Conservation (phyloP, 2,113 vertebrate genomes). For the Macquaria australasica region DNA sequence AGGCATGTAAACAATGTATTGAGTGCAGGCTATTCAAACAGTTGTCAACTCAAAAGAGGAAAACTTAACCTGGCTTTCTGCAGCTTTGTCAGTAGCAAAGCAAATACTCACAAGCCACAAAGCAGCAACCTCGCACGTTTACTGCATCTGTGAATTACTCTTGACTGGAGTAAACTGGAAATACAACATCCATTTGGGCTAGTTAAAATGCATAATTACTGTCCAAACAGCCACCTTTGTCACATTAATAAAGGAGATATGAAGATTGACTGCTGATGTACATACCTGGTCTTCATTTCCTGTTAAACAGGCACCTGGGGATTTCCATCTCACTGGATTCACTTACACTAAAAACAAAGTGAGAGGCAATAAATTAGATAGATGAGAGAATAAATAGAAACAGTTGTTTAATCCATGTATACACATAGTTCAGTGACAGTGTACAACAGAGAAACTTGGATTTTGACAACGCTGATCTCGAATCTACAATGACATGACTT, state of each 20-base stretch:
- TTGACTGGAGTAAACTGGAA: neutral
- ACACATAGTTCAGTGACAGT: neutral
- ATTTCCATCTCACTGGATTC: constrained; percentile 10
- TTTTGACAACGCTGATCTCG: neutral
- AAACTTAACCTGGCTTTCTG: neutral
- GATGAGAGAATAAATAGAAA: neutral
- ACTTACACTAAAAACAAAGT: neutral
- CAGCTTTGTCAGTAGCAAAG: neutral
- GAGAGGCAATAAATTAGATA: neutral
- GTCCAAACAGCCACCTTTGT: neutral
- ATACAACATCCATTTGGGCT: neutral
- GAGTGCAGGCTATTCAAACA: neutral
- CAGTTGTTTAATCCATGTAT: neutral
- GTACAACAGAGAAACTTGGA: neutral
- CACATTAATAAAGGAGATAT: neutral
- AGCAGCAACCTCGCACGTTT: too few species aligned
- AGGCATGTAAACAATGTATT: constrained; percentile 6
- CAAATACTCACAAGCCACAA: neutral
- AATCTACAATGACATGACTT: neutral
- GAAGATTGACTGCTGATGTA: neutral
- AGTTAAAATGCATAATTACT: neutral
- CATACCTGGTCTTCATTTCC: constrained; percentile 15
- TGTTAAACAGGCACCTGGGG: neutral
- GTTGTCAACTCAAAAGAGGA: neutral
- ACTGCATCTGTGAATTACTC: neutral